These are phyloP conservation scores for Pelosia muscerda DNA, from an alignment of 2,888 invertebrate species.

Conservation along the genomic window DNA sequence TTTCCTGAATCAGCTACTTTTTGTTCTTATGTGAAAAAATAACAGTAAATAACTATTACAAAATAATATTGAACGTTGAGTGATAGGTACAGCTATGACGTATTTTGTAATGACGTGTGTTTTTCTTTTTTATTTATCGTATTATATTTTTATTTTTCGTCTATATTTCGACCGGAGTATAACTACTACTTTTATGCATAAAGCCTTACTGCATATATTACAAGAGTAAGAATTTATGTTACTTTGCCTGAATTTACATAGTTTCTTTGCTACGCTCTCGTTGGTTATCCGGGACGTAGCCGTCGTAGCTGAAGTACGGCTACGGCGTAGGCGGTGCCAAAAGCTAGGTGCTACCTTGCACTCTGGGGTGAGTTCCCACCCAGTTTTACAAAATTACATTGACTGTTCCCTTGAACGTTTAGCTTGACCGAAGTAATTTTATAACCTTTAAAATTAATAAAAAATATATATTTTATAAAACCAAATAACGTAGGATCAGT, in stretches of 20 bases:
- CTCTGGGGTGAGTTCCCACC: conserved; percentile 61
- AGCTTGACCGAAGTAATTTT: conserved; percentile 62
- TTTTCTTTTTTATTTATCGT: neutral
- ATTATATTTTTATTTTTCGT: neutral
- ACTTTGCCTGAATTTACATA: conserved; percentile 25
- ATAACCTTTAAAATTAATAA: conserved; percentile 40
- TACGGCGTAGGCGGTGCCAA: conserved; percentile 71
- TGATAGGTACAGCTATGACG: too few species aligned
- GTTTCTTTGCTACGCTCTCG: conserved; percentile 50
- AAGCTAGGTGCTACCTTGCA: conserved; percentile 68
- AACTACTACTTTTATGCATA: neutral
- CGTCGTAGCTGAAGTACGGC: conserved; percentile 42
- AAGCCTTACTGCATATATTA: neutral
- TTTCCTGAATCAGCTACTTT: neutral
- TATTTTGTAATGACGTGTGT: neutral
- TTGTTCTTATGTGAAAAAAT: neutral
- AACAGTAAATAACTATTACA: neutral
- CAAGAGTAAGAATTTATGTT: conserved; percentile 19
- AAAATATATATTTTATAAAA: neutral
- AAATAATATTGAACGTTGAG: neutral
- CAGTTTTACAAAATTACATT: conserved; percentile 56
- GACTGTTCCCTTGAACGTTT: conserved; percentile 65
- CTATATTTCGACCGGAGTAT: neutral
- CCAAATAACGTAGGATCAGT: neutral
- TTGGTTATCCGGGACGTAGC: conserved; percentile 48